Conservation (phyloP, 2,888 invertebrate genomes). For the Drosophila pegasa region DNA sequence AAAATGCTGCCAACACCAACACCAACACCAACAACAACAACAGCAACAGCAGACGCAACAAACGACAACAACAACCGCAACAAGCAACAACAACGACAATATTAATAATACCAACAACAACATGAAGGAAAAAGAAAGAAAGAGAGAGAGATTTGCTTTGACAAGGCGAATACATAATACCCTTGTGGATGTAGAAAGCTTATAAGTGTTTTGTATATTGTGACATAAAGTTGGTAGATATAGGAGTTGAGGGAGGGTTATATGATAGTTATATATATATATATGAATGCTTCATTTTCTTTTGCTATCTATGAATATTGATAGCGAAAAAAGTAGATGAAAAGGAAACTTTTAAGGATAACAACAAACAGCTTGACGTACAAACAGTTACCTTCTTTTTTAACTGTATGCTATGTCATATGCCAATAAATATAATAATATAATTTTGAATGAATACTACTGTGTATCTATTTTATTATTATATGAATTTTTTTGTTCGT, state of each 20-base stretch:
- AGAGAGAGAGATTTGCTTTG: not conserved
- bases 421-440: too few relatives aligned
- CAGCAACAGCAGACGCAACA: slow-evolving; percentile 13
- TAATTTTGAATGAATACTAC: too few relatives aligned
- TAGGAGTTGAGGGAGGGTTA: not conserved
- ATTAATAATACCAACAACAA: slow-evolving; percentile 18
- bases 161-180: slow-evolving; percentile 6
- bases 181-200: not conserved
- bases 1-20: slow-evolving; percentile 50
- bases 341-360: too few relatives aligned
- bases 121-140: slow-evolving; percentile 5
- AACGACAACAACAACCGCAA: slow-evolving; percentile 13
- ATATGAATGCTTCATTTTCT: too few relatives aligned
- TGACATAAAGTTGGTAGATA: not conserved
- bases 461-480: too few relatives aligned
- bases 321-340: too few relatives aligned
- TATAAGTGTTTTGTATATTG: not conserved
- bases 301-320: too few relatives aligned
- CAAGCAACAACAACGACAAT: slow-evolving; percentile 21
- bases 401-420: too few relatives aligned
- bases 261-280: not conserved
- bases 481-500: too few relatives aligned
- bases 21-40: slow-evolving; percentile 15
- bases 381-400: too few relatives aligned
- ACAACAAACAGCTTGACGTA: too few relatives aligned